phyloP scores from a whole-genome alignment of 2,888 invertebrate genomes.

The Cristatella mucedo region DNA sequence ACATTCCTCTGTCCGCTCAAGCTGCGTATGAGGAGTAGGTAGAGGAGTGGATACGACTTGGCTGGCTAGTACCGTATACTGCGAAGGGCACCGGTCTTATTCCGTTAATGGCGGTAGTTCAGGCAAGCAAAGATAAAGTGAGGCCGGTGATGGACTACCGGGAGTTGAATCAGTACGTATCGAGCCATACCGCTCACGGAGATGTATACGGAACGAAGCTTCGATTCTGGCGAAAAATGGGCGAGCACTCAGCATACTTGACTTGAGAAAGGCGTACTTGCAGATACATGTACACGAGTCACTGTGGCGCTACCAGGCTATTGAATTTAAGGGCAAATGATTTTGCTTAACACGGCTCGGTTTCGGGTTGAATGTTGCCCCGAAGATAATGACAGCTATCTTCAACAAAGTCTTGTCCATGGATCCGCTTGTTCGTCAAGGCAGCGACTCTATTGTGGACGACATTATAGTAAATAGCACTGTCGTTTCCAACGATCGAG shows the following conservation, averaged over 20 bases:
- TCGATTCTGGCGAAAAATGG: neutral
- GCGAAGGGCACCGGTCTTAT: neutral
- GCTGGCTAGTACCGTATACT: slow-evolving; percentile 5
- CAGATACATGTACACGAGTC: neutral
- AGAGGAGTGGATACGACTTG: neutral
- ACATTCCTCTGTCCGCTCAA: neutral
- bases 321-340: slow-evolving; percentile 2
- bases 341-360: slow-evolving; percentile 7
- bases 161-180: slow-evolving; percentile 9
- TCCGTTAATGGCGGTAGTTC: slow-evolving; percentile 4
- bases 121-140: slow-evolving; percentile 7
- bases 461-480: slow-evolving; percentile 1
- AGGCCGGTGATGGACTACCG: slow-evolving; percentile 10
- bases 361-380: slow-evolving; percentile 11
- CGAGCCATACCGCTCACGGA: slow-evolving; percentile 1
- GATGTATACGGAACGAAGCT: slow-evolving; percentile 9
- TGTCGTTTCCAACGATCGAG: neutral
- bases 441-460: slow-evolving; percentile 5
- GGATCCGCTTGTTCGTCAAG: neutral
- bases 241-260: slow-evolving; percentile 1
- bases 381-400: slow-evolving; percentile 9
- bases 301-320: slow-evolving; percentile 5
- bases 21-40: neutral
- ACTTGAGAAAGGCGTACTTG: slow-evolving; percentile 5
- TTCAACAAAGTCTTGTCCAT: slow-evolving; percentile 3